Conservation (phyloP, 2,888 invertebrate genomes). For the Bombylius major region DNA sequence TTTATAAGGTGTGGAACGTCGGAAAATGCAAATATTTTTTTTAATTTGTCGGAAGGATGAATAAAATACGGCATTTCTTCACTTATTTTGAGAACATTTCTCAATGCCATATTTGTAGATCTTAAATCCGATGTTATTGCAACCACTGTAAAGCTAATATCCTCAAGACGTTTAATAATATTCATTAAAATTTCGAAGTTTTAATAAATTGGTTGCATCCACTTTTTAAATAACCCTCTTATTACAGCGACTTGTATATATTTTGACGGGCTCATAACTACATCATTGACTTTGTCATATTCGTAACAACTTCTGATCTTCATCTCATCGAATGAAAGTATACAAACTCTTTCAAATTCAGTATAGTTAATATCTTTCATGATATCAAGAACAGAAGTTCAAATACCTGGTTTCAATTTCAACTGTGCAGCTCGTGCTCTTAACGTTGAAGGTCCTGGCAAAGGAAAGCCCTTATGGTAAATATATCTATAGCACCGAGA, state of each 20-base stretch:
- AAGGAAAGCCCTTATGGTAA: not conserved
- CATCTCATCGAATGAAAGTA: slow-evolving; percentile 13
- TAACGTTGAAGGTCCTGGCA: no score
- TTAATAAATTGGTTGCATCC: slow-evolving; percentile 14
- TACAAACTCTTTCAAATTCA: slow-evolving; percentile 9
- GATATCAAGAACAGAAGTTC: no score
- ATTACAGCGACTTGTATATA: slow-evolving; percentile 10
- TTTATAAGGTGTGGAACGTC: slow-evolving; percentile 12
- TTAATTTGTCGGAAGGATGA: not conserved
- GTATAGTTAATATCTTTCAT: no score
- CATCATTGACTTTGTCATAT: not conserved
- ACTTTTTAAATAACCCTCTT: slow-evolving; percentile 8
- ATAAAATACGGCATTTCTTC: not conserved
- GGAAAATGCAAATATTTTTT: slow-evolving; percentile 6
- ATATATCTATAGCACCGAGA: not conserved
- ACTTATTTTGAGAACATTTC: not conserved
- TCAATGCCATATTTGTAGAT: no score
- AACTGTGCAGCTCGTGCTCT: not conserved
- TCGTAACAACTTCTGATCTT: slow-evolving; percentile 7
- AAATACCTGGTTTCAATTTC: slow-evolving; percentile 4
- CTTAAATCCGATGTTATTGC: not conserved
- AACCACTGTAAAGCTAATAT: slow-evolving; percentile 6
- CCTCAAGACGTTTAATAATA: slow-evolving; percentile 1
- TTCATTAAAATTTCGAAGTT: slow-evolving; percentile 2
- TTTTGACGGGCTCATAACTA: not conserved